Percentiles rank a stretch among this genome's conserved stretches.
Conservation (phyloP, 2,113 vertebrate genomes). For the Odontesthes bonariensis region DNA sequence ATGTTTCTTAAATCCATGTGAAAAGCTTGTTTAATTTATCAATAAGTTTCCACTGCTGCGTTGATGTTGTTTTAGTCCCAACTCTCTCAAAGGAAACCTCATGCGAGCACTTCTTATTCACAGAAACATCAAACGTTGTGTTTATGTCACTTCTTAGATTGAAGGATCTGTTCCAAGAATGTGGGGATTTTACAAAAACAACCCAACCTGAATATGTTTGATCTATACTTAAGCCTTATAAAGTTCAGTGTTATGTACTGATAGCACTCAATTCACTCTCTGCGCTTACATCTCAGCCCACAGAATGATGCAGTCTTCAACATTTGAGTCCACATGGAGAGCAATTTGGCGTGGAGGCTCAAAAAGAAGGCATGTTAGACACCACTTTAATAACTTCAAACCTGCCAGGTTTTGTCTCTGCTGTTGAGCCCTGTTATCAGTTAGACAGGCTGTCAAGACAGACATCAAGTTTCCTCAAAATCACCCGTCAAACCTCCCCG, state of each 20-base stretch:
- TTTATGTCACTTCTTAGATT: conserved; percentile 16
- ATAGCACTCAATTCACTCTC: conserved; percentile 24
- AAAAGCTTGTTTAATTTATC: conserved; percentile 25
- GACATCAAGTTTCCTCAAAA: conserved; percentile 60
- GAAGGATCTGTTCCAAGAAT: conserved; percentile 13
- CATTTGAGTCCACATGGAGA: conserved; percentile 21
- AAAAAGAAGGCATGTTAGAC: conserved; percentile 40
- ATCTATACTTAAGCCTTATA: conserved; percentile 14
- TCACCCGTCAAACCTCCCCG: conserved; percentile 45
- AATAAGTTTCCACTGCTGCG: conserved; percentile 9
- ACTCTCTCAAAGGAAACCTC: neutral
- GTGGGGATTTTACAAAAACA: conserved; percentile 5
- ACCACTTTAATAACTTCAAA: conserved; percentile 52
- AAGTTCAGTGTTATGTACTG: neutral
- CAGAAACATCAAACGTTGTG: neutral
- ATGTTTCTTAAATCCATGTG: conserved; percentile 26
- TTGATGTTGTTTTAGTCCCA: neutral
- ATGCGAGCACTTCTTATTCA: neutral
- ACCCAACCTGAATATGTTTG: conserved; percentile 8
- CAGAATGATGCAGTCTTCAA: conserved; percentile 18
- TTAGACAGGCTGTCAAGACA: conserved; percentile 57
- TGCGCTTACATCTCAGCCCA: conserved; percentile 33
- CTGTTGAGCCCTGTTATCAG: conserved; percentile 57
- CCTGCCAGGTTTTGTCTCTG: conserved; percentile 55
- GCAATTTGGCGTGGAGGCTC: conserved; percentile 20